Conservation (phyloP, 1,140 invertebrate species). For the Lasioglossum baleicum region DNA sequence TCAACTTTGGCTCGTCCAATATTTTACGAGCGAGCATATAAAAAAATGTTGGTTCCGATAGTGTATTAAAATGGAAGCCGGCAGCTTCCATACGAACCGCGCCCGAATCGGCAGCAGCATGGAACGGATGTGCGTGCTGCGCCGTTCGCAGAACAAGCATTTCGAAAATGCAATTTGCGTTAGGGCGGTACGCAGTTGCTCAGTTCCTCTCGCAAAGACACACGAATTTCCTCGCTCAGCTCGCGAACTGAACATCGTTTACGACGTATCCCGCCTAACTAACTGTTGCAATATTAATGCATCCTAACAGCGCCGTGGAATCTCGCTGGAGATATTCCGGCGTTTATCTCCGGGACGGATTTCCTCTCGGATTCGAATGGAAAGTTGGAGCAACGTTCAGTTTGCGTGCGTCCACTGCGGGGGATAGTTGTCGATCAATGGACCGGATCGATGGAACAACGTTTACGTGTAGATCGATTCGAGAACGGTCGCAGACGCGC, state of each 20-base stretch:
- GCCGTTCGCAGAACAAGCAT: not conserved
- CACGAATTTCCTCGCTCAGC: not conserved
- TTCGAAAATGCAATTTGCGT: not conserved
- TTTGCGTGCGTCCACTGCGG: too few species aligned
- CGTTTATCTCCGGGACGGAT: not conserved
- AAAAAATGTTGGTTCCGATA: too few species aligned
- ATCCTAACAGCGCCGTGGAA: not conserved
- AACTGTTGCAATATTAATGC: not conserved
- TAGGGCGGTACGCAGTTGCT: not conserved
- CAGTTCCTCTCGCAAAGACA: not conserved
- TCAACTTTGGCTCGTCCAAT: too few species aligned
- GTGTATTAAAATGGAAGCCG: too few species aligned
- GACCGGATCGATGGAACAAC: not conserved
- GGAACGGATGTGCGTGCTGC: too few species aligned
- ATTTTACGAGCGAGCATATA: too few species aligned
- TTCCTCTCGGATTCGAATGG: not conserved
- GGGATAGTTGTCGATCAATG: conserved; percentile 3
- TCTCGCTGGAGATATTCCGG: not conserved
- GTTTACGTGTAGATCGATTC: conserved; percentile 5
- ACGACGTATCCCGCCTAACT: not conserved
- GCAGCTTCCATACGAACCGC: too few species aligned
- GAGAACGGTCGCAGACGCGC: conserved; percentile 16
- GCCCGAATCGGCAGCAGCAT: too few species aligned
- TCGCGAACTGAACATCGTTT: not conserved
- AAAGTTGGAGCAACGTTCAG: too few species aligned